Conservation (phyloP, 2,888 invertebrate species). For the Polia nebulosa region DNA sequence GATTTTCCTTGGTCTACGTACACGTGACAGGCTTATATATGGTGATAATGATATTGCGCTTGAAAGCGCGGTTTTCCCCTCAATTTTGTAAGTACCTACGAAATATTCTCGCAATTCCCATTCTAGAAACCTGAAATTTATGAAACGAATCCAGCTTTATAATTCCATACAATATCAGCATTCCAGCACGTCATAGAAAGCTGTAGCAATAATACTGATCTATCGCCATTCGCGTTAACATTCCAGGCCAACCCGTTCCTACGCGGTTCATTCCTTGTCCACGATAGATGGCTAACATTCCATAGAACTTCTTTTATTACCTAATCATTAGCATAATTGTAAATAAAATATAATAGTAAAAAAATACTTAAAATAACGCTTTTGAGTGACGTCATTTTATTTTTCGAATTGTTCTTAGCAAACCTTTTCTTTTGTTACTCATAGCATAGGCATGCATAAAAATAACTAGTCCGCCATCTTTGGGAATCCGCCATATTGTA, state of each 20-base stretch:
- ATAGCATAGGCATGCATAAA: too few species aligned
- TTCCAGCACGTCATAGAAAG: slow-evolving; percentile 54
- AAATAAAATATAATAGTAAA: too few species aligned
- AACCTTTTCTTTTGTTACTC: too few species aligned
- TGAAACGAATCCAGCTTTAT: slow-evolving; percentile 14
- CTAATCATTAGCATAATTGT: slow-evolving; percentile 35
- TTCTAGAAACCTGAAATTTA: slow-evolving; percentile 9
- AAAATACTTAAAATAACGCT: too few species aligned
- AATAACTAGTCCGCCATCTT: too few species aligned
- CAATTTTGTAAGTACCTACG: neutral
- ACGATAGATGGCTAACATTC: slow-evolving; percentile 20
- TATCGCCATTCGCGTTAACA: slow-evolving; percentile 37
- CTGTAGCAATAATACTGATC: slow-evolving; percentile 44
- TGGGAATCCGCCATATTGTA: too few species aligned
- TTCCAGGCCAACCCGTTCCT: slow-evolving; percentile 46
- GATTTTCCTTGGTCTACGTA: neutral
- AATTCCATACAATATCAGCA: slow-evolving; percentile 31
- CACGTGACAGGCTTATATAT: neutral
- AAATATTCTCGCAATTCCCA: slow-evolving; percentile 9
- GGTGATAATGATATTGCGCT: neutral
- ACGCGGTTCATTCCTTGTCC: slow-evolving; percentile 25
- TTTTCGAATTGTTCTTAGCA: too few species aligned
- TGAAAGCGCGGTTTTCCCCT: neutral
- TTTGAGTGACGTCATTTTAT: too few species aligned
- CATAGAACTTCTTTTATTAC: slow-evolving; percentile 22